phyloP scores from a whole-genome alignment of 1,140 invertebrate species.

The Drosophila ercepeae region DNA sequence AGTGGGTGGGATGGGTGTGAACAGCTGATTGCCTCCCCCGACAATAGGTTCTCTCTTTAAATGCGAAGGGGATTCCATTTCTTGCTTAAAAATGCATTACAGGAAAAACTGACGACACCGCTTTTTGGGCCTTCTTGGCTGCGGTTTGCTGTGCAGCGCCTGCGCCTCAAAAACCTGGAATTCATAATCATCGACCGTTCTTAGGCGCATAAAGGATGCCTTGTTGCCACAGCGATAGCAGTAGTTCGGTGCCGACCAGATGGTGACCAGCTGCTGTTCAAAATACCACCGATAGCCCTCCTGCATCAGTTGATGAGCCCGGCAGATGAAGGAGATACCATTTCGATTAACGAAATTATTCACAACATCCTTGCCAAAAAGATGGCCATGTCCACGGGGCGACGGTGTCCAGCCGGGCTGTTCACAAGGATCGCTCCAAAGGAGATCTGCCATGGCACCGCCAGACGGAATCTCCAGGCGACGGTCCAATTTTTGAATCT shows the following conservation, averaged over 20 bases:
- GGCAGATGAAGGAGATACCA: slow-evolving; percentile 98
- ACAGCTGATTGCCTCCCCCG: slow-evolving; percentile 33
- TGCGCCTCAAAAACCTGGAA: slow-evolving; percentile 24
- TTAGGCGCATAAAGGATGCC: slow-evolving; percentile 9
- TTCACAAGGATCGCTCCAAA: slow-evolving; percentile 99
- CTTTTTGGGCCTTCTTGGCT: slow-evolving; percentile 24
- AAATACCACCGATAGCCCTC: slow-evolving; percentile 99
- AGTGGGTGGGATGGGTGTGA: slow-evolving; percentile 18
- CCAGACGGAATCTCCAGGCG: slow-evolving; percentile 98
- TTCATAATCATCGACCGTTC: not conserved
- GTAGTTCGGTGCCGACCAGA: slow-evolving; percentile 99
- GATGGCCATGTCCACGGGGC: slow-evolving; percentile 97
- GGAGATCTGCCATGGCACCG: slow-evolving; percentile 99
- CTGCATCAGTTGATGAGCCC: slow-evolving; percentile 99
- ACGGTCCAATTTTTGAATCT: slow-evolving; percentile 98
- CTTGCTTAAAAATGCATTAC: too few relatives aligned
- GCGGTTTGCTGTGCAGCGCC: slow-evolving; percentile 25
- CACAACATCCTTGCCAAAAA: slow-evolving; percentile 99
- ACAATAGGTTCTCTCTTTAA: slow-evolving; percentile 11
- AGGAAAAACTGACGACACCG: slow-evolving; percentile 30
- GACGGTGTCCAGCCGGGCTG: slow-evolving; percentile 96
- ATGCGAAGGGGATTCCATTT: slow-evolving; percentile 7
- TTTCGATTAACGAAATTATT: slow-evolving; percentile 97
- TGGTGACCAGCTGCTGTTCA: slow-evolving; percentile 98
- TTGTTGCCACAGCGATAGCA: slow-evolving; percentile 92